These are phyloP conservation scores for Ichneumoninae sp. DNA, from an alignment of 2,888 invertebrate species.

Conservation along the genomic window DNA sequence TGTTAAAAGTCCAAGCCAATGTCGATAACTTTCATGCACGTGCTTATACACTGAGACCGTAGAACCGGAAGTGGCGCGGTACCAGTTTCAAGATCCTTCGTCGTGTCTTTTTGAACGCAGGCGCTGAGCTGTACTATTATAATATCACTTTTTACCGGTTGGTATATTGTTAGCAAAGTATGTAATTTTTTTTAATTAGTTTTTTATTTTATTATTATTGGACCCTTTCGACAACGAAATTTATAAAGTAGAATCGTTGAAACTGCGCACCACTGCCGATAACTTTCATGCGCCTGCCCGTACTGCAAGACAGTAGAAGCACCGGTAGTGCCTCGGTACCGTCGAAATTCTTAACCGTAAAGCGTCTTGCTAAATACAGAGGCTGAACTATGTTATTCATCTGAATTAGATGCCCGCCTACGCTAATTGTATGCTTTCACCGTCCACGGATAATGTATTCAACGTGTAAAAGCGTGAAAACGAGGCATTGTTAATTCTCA, in stretches of 20 bases:
- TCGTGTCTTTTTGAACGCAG: background rate
- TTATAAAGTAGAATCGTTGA: background rate
- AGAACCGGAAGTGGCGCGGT: background rate
- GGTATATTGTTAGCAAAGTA: too few relatives aligned
- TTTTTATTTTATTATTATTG: background rate
- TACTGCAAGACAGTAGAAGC: background rate
- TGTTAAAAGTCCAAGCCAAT: too few relatives aligned
- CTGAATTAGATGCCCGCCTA: background rate
- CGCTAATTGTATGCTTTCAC: slow-evolving; percentile 8
- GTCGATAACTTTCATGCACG: too few relatives aligned
- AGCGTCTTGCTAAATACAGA: background rate
- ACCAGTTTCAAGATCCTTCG: background rate
- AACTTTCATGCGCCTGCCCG: background rate
- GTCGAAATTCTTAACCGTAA: background rate
- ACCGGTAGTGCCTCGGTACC: slow-evolving; percentile 1
- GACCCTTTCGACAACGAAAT: background rate
- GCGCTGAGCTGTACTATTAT: too few relatives aligned
- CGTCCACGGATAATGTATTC: slow-evolving; percentile 6
- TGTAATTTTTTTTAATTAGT: too few relatives aligned
- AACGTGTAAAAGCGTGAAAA: slow-evolving; percentile 27
- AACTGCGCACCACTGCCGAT: background rate
- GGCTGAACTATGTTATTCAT: background rate
- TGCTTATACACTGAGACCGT: too few relatives aligned
- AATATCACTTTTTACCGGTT: too few relatives aligned
- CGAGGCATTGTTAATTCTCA: slow-evolving; percentile 25